Evolutionary conservation across 2,113 vertebrate genomes (phyloP).

Genomic region (Balaenoptera acutorostrata): DNA sequence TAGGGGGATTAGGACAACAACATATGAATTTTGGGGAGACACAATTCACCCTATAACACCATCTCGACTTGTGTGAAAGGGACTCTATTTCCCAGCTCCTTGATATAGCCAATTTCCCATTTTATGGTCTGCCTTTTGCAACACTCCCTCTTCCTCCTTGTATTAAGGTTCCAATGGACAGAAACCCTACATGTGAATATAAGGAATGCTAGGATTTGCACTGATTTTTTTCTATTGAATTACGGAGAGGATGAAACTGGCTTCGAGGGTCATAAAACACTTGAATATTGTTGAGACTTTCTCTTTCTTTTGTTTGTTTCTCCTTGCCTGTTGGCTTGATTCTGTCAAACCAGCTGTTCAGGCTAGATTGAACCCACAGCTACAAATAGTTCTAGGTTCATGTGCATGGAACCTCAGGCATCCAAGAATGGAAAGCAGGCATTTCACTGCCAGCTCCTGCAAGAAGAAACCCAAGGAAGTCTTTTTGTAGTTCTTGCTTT

Average conservation of each 20-base stretch:
- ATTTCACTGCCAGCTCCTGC: background rate
- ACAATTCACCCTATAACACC: background rate
- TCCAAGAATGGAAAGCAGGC: background rate
- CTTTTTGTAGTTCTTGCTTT: background rate
- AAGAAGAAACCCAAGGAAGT: background rate
- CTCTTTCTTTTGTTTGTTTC: background rate
- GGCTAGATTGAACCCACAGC: background rate
- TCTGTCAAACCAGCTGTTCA: conserved; percentile 36
- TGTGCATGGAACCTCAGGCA: background rate
- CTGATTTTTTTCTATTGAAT: background rate
- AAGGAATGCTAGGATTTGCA: background rate
- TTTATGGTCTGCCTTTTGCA: background rate
- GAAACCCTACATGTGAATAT: background rate
- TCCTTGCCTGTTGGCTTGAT: background rate
- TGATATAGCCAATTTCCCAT: too few relatives aligned
- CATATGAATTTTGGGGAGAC: background rate
- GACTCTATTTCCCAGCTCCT: rapidly evolving
- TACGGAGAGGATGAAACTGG: background rate
- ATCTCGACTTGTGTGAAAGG: background rate
- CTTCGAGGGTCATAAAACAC: background rate
- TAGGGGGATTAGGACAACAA: background rate
- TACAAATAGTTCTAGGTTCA: background rate
- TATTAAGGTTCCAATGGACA: too few relatives aligned
- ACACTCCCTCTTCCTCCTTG: background rate
- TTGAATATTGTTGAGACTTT: background rate